Conservation (phyloP, 2,113 vertebrate species). For the Eclectus roratus region DNA sequence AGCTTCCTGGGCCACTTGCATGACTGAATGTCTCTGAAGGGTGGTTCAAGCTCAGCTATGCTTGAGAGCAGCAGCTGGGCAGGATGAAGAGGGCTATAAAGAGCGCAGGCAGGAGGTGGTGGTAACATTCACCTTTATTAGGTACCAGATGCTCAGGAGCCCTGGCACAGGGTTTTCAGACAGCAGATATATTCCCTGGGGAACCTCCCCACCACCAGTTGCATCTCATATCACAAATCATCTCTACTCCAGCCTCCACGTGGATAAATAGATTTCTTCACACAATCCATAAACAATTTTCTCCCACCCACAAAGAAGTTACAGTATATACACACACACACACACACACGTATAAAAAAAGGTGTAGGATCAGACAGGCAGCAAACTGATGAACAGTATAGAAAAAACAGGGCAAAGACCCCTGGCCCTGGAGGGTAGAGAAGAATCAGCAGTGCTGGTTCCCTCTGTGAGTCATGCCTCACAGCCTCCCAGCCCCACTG, state of each 20-base stretch:
- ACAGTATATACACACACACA: constrained; percentile 56
- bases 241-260: background rate
- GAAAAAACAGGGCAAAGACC: background rate
- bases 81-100: background rate
- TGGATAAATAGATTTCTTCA: constrained; percentile 62
- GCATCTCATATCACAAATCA: constrained; percentile 15
- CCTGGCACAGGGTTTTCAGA: constrained; percentile 30
- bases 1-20: rapidly evolving
- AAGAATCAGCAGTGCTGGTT: background rate
- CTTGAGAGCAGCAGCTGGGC: background rate
- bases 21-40: background rate
- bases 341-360: constrained; percentile 39
- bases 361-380: constrained; percentile 23
- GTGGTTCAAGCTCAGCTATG: background rate
- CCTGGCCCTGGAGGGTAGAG: background rate
- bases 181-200: background rate
- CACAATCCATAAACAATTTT: background rate
- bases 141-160: constrained; percentile 14
- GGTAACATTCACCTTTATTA: constrained; percentile 58
- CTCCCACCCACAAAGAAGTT: background rate
- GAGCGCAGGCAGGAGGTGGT: background rate
- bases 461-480: rapidly evolving
- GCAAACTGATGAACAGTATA: constrained; percentile 5
- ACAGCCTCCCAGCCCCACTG: background rate
- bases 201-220: constrained; percentile 25